Base-by-base conservation (phyloP, 1,140 invertebrate genomes). In the Orchesella cincta region DNA sequence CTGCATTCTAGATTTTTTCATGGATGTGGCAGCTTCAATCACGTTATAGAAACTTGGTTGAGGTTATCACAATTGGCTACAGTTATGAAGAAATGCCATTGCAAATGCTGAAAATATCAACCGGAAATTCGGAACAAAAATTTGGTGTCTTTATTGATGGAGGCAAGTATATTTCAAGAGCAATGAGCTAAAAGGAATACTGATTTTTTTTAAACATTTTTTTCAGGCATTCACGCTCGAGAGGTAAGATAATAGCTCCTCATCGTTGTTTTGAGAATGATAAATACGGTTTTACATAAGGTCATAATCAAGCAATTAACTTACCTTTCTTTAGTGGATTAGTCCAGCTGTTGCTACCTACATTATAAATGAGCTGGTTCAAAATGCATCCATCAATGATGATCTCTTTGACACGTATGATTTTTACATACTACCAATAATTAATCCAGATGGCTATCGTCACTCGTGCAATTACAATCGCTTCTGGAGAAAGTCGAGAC, bases 401-500 rank as follows among this genome's bases (percentile, higher is more conserved):
- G 33, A 70, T 28, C 36, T 80, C 28, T 74, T 91, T 20, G 78
- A 85, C 16, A 35, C 34, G 31, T 84, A 84, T 73, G 88, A 89
- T 76, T 87, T 86, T 81, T 85, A 86, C 78, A 84, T 89, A 70
- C 18, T 87, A 29, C 90, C 90, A 1, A 77, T 89, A 1, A 83
- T 88, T 0, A 92, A 92, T 86, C 89, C 90, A 12, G 90, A 91
- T 85, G 87, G 87, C 1, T 87, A 87, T 72, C 82, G 82, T 31
- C 85, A 84, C 76, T 83, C 83, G 0, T 70, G 71, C 34, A 76
- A 46, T 3, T 71, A 57, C 35, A 86, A 91, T 78, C 88, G 92
- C 51, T 82, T 92, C 77, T 93, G 92, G 92, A 87, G 92, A n/a
- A 93, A 93, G 84, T 93, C 91, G 0, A 86, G 91, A 2, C 52